These are phyloP conservation scores for Camponotus vicinus DNA, from an alignment of 1,140 invertebrate species.

Conservation along the genomic window DNA sequence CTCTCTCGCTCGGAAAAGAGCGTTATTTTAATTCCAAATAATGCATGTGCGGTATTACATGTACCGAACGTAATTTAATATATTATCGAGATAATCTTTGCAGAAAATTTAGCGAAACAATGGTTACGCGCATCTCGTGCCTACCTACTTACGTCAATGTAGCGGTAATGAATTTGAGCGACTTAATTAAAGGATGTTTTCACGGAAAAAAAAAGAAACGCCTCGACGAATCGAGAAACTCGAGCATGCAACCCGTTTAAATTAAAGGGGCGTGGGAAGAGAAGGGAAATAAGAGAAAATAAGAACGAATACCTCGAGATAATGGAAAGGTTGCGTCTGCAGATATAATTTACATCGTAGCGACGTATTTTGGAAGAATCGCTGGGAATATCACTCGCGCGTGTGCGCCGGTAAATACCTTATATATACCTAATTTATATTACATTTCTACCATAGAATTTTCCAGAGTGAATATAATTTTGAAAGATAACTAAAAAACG, in stretches of 20 bases:
- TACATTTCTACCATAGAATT: slow-evolving; percentile 9
- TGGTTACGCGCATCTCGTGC: not conserved
- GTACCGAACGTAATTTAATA: not conserved
- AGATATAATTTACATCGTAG: slow-evolving; percentile 41
- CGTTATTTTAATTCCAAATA: slow-evolving; percentile 16
- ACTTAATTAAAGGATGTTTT: slow-evolving; percentile 68
- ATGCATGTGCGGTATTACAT: not conserved
- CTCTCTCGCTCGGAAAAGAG: not conserved
- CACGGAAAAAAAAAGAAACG: slow-evolving; percentile 10
- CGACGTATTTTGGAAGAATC: slow-evolving; percentile 48
- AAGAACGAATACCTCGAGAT: slow-evolving; percentile 42
- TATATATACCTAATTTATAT: not conserved
- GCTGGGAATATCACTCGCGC: slow-evolving; percentile 22
- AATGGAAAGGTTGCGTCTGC: slow-evolving; percentile 52
- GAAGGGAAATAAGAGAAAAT: slow-evolving; percentile 30
- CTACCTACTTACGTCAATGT: slow-evolving; percentile 32
- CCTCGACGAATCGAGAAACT: slow-evolving; percentile 48
- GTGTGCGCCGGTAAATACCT: not conserved
- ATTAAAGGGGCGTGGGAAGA: slow-evolving; percentile 37
- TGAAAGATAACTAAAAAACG: slow-evolving; percentile 3
- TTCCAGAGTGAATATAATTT: not conserved
- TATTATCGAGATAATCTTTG: not conserved
- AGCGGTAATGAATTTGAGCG: slow-evolving; percentile 61
- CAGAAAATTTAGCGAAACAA: slow-evolving; percentile 23
- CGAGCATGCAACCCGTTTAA: slow-evolving; percentile 54